Conservation (phyloP, 2,113 vertebrate genomes). For the Pangasianodon hypophthalmus region DNA sequence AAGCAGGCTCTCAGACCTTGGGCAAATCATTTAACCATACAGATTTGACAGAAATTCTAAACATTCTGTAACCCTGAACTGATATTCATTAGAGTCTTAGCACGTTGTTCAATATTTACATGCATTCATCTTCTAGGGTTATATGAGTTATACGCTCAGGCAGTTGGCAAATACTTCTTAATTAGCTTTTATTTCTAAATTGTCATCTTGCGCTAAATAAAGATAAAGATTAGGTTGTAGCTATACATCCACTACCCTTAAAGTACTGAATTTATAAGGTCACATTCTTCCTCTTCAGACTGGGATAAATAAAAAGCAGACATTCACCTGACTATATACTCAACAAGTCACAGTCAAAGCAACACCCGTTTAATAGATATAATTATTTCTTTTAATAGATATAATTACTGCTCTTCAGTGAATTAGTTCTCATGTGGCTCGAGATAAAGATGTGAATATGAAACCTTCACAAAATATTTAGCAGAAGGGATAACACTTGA, state of each 20-base stretch:
- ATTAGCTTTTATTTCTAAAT: neutral
- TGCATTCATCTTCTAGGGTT: neutral
- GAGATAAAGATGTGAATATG: neutral
- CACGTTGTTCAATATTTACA: neutral
- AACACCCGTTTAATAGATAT: neutral
- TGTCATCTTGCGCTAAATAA: slow-evolving; percentile 27
- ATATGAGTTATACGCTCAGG: neutral
- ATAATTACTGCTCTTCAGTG: neutral
- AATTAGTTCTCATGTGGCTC: neutral
- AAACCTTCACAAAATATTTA: neutral
- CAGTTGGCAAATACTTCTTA: neutral
- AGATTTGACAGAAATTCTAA: neutral
- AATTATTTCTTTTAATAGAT: neutral
- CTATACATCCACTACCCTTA: neutral
- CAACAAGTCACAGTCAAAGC: neutral
- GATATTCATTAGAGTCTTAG: neutral
- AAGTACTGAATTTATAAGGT: neutral
- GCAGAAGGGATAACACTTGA: neutral
- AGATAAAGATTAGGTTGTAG: neutral
- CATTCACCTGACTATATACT: neutral
- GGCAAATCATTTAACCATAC: neutral
- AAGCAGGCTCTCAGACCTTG: neutral
- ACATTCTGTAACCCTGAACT: neutral
- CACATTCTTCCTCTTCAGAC: neutral
- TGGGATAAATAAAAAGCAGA: neutral